A percentile compares a stretch with the other conserved stretches of the same genome.
phyloP scores from a whole-genome alignment of 37 sponge, comb jelly and placozoan species.

The Corticium candelabrum region DNA sequence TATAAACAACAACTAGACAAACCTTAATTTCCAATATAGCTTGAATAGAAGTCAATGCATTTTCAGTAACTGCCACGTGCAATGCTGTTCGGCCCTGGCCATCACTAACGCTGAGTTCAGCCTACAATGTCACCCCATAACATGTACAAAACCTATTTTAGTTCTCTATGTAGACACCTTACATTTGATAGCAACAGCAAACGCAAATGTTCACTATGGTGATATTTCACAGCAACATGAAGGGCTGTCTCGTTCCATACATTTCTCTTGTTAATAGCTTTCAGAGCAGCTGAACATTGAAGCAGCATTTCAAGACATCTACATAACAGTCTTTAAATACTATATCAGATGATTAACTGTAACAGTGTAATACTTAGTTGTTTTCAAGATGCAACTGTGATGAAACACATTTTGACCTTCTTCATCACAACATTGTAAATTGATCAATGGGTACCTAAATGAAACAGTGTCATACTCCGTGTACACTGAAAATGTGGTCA shows the following conservation, averaged over 20 bases:
- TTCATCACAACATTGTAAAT: not conserved
- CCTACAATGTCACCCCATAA: too few relatives aligned
- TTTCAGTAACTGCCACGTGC: not conserved
- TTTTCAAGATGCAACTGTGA: not conserved
- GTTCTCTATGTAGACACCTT: too few relatives aligned
- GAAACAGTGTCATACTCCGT: not conserved
- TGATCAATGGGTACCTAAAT: not conserved
- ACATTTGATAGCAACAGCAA: not conserved
- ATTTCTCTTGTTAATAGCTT: not conserved
- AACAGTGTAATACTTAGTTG: not conserved
- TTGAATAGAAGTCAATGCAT: not conserved
- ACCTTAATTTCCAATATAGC: not conserved
- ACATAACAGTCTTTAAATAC: too few relatives aligned
- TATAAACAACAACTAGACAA: not conserved
- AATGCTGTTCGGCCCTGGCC: not conserved
- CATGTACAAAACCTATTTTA: too few relatives aligned
- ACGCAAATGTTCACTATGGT: not conserved
- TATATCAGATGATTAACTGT: too few relatives aligned
- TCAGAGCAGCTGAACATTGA: not conserved
- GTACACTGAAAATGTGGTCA: not conserved
- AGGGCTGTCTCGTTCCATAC: not conserved
- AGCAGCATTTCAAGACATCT: not conserved
- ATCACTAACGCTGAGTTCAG: not conserved
- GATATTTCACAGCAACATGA: not conserved
- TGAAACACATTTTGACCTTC: not conserved